Percentiles rank a stretch among this genome's conserved stretches.
Conservation (phyloP, 2,888 invertebrate genomes). For the Clanis bilineata region DNA sequence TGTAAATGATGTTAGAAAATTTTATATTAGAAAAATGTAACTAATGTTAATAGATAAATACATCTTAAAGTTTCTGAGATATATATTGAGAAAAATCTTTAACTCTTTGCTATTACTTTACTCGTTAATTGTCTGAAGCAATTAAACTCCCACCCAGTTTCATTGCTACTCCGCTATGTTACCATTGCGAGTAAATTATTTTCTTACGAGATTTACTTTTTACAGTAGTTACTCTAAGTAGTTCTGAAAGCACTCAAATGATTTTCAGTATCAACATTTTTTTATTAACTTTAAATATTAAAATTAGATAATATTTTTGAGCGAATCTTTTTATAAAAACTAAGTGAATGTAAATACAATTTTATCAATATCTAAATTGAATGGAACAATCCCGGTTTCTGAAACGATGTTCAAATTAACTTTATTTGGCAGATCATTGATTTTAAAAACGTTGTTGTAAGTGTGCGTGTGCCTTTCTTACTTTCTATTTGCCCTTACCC, state of each 20-base stretch:
- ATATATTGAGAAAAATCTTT: not conserved
- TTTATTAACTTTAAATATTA: not conserved
- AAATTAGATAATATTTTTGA: not conserved
- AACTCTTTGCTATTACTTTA: constrained; percentile 2
- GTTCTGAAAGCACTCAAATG: not conserved
- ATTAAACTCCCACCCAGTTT: constrained; percentile 6
- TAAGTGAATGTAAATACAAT: not conserved
- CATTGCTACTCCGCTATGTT: constrained; percentile 3
- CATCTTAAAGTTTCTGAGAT: not conserved
- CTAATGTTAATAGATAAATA: not conserved
- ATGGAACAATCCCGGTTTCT: no score
- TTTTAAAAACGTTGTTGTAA: no score
- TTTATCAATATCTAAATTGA: no score
- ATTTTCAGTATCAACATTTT: not conserved
- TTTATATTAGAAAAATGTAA: not conserved
- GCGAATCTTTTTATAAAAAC: not conserved
- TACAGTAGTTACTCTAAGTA: not conserved
- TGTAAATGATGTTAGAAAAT: not conserved
- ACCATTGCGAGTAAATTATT: constrained; percentile 9
- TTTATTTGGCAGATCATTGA: no score
- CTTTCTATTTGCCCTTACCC: no score
- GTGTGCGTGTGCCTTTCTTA: no score
- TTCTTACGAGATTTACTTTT: constrained; percentile 9
- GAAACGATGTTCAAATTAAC: no score
- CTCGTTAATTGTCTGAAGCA: constrained; percentile 10